These are phyloP conservation scores for Meteorus sp. DNA, from an alignment of 1,140 invertebrate genomes.

Conservation along the genomic window DNA sequence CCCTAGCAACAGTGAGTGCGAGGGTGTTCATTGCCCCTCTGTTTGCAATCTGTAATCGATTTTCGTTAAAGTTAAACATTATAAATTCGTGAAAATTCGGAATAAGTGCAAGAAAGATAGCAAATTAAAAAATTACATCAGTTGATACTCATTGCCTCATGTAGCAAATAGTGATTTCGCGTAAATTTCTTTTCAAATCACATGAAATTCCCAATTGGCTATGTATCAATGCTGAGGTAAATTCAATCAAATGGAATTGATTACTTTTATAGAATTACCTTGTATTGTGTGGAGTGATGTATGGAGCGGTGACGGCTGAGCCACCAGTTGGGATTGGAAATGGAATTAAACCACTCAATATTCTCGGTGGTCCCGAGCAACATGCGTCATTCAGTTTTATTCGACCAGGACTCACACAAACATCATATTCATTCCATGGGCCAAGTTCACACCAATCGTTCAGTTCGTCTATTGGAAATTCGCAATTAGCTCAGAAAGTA, in stretches of 20 bases:
- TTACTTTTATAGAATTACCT: slow-evolving; percentile 32
- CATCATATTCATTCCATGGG: slow-evolving; percentile 46
- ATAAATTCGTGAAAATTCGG: no score
- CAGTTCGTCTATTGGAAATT: slow-evolving; percentile 48
- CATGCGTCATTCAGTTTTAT: slow-evolving; percentile 52
- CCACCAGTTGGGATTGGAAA: slow-evolving; percentile 32
- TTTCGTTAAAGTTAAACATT: no score
- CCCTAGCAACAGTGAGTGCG: no score
- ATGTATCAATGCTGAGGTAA: background rate
- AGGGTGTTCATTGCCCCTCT: no score
- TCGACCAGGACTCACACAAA: slow-evolving; percentile 49
- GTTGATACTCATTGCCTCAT: no score
- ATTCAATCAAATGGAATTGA: slow-evolving; percentile 6
- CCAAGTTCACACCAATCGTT: slow-evolving; percentile 51
- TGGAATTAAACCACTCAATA: slow-evolving; percentile 39
- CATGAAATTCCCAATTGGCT: background rate
- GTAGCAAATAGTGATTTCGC: no score
- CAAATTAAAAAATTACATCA: no score
- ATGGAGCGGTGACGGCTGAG: slow-evolving; percentile 23
- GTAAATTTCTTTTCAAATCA: no score
- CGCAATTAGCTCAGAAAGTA: slow-evolving; percentile 42
- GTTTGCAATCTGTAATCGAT: no score
- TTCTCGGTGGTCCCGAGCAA: slow-evolving; percentile 43
- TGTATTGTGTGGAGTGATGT: slow-evolving; percentile 20
- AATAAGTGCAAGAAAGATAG: no score